Conservation (phyloP, 2,797 vertebrate genomes). For the Dicrostonyx torquatus region DNA sequence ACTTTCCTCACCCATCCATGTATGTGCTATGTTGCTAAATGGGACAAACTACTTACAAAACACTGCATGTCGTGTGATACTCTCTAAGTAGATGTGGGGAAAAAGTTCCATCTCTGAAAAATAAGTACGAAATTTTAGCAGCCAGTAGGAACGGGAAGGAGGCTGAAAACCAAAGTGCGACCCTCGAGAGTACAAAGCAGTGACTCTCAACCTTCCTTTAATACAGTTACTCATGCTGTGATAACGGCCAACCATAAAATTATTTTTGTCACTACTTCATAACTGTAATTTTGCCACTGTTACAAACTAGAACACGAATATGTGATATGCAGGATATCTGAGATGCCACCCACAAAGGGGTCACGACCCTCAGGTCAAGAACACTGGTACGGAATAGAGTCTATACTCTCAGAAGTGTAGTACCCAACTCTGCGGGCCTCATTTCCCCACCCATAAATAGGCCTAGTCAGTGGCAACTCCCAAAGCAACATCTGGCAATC, state of each 20-base stretch:
- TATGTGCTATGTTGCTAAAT: slow-evolving; percentile 12
- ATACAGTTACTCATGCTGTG: neutral
- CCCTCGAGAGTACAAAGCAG: neutral
- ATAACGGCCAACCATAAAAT: neutral
- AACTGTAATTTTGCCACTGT: neutral
- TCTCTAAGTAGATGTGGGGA: neutral
- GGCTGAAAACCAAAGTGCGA: rapidly evolving
- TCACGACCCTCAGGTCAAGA: neutral
- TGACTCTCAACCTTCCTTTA: neutral
- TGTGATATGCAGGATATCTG: neutral
- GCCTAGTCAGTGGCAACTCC: neutral
- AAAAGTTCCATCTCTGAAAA: neutral
- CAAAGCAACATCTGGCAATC: neutral
- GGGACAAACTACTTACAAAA: slow-evolving; percentile 40
- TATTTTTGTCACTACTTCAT: neutral
- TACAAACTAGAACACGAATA: neutral
- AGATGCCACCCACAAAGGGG: neutral
- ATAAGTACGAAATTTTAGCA: neutral
- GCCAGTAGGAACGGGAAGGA: neutral
- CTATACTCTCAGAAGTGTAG: neutral
- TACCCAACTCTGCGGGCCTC: neutral
- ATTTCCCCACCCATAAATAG: neutral
- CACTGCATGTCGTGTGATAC: rapidly evolving
- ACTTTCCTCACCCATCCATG: slow-evolving; percentile 22
- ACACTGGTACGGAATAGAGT: neutral